These are phyloP conservation scores for Tetranychus urticae DNA, from an alignment of 1,140 invertebrate genomes.

Conservation along the genomic window DNA sequence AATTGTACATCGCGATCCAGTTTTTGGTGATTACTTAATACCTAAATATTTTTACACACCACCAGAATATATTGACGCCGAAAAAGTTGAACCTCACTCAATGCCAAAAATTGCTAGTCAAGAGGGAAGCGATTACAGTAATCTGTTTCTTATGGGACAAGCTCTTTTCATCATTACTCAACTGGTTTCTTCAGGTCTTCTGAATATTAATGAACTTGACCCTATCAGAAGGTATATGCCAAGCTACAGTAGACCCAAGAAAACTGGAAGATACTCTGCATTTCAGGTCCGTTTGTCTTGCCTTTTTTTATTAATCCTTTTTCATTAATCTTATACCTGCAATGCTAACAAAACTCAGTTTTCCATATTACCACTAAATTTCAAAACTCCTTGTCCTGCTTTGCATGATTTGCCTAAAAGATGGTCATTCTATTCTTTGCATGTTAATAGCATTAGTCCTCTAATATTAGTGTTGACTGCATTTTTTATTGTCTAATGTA, in stretches of 20 bases:
- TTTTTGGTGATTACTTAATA: conserved; percentile 18
- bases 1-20: conserved; percentile 17
- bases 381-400: too few species aligned
- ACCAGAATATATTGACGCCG: conserved; percentile 45
- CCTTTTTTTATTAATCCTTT: too few species aligned
- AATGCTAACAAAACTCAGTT: too few species aligned
- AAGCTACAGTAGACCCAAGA: conserved; percentile 72
- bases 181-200: conserved; percentile 51
- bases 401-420: too few species aligned
- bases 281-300: conserved; percentile 49
- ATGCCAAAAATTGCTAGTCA: conserved; percentile 34
- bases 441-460: too few species aligned
- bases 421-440: too few species aligned
- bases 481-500: too few species aligned
- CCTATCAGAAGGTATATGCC: conserved; percentile 81
- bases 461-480: too few species aligned
- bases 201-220: conserved; percentile 87
- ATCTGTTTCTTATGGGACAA: conserved; percentile 62
- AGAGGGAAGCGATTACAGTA: conserved; percentile 28
- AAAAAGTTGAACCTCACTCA: conserved; percentile 42
- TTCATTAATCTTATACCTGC: too few species aligned
- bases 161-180: conserved; percentile 80
- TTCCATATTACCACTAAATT: too few species aligned
- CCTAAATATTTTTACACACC: conserved; percentile 78
- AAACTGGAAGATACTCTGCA: conserved; percentile 73